Evolutionary conservation across 2,888 invertebrate genomes (phyloP).

Genomic region (Tipula unca): DNA sequence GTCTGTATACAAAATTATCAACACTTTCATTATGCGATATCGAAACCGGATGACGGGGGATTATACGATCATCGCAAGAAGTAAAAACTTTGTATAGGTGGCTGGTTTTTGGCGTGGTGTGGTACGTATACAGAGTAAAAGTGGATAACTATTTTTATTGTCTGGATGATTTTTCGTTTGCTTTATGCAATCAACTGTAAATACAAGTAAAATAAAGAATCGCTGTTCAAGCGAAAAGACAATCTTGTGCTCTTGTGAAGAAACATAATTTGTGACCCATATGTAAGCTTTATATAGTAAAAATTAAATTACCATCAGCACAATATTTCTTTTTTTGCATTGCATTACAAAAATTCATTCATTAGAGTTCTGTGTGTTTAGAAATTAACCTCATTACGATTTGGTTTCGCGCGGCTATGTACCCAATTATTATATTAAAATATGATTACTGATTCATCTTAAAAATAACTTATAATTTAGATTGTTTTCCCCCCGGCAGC

Average conservation of each 20-base stretch:
- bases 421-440: not conserved
- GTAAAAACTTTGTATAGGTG: too few relatives aligned
- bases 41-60: not conserved
- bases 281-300: not conserved
- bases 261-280: not conserved
- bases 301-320: not conserved
- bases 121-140: too few relatives aligned
- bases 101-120: not conserved
- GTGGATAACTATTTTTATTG: too few relatives aligned
- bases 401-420: not conserved
- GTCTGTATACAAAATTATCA: not conserved
- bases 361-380: not conserved
- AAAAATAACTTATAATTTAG: not conserved
- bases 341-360: not conserved
- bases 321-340: not conserved
- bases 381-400: not conserved
- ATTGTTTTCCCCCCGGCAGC: not conserved
- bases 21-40: not conserved
- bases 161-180: not conserved
- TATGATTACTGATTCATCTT: too few relatives aligned
- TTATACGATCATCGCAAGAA: not conserved
- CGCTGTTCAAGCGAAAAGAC: not conserved
- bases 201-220: not conserved
- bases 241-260: not conserved
- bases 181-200: not conserved